A percentile compares a stretch with the other conserved stretches of the same genome.
Conservation (phyloP, 2,888 invertebrate species). For the Drosophila mimica region DNA sequence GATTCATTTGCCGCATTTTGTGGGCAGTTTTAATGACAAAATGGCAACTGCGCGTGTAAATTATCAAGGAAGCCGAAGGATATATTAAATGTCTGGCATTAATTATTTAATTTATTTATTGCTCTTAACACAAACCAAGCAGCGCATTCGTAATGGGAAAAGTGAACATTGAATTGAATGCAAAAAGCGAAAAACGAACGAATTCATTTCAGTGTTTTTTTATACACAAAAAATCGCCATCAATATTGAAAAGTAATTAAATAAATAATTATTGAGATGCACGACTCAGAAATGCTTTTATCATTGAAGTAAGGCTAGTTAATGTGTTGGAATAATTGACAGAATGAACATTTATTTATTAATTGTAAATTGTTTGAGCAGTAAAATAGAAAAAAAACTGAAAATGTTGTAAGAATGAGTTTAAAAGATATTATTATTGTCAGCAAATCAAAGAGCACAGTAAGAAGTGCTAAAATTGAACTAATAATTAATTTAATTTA, state of each 20-base stretch:
- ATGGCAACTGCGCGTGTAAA: conserved; percentile 39
- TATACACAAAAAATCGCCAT: not conserved
- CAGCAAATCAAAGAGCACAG: not conserved
- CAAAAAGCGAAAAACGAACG: conserved; percentile 1
- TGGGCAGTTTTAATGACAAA: conserved; percentile 60
- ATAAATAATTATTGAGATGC: not conserved
- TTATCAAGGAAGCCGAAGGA: conserved; percentile 38
- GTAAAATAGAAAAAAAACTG: not conserved
- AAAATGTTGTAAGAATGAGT: not conserved
- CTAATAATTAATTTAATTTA: not conserved
- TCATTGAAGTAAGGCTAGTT: not conserved
- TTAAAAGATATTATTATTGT: not conserved
- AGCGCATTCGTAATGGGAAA: conserved; percentile 28
- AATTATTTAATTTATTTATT: conserved; percentile 60
- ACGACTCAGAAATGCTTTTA: conserved; percentile 1
- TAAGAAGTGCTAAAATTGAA: not conserved
- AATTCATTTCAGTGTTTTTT: conserved; percentile 1
- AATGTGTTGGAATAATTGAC: not conserved
- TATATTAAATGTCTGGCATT: conserved; percentile 42
- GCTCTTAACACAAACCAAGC: conserved; percentile 35
- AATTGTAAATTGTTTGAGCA: not conserved
- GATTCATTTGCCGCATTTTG: conserved; percentile 47
- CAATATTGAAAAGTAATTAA: not conserved
- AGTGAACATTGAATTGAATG: not conserved
- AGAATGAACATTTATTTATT: not conserved